Evolutionary conservation across 1,140 invertebrate species (phyloP), one percentile per base, ranked within the genome.

Genomic region (Drosophila seguyi): DNA sequence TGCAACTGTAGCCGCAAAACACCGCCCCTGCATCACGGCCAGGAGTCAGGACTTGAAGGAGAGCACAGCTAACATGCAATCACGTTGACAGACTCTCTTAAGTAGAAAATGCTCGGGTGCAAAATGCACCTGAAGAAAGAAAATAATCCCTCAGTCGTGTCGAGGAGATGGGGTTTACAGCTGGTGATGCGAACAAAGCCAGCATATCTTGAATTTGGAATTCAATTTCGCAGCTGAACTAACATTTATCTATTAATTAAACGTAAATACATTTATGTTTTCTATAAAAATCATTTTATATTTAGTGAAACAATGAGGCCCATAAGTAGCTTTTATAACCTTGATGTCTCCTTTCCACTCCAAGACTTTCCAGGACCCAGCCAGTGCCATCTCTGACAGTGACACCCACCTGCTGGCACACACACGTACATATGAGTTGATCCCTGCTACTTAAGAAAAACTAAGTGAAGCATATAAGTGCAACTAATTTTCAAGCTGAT

Each of bases 391-490:
- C 39, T 50, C 60, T 48, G 39, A 69, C n/a, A 34, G 16, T 34
- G 53, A 47, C 47, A 72, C 56, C 71, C 66, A 83, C 62, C 67
- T 53, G 52, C 60, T 74, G n/a, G 36, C 57, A 67, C 22, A 74
- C 61, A 58, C 31, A 67, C 57, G 59, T 29, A 44, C 42, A 66
- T 65, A 67, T 63, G 71, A 79, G 80, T 82, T 88, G 84, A 88
- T 88, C 84, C 84, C 62, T 81, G 84, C 84, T 88, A 81, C 84
- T 88, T 88, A 88, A 88, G 84, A 88, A 88, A 83, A 88, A 88
- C 85, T 88, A 88, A 88, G 84, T 88, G 84, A 88, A 88, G 84
- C 84, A 88, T 81, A 88, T 83, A 88, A 88, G 84, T 88, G 80
- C 80, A 88, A 90, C 84, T 88, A 88, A 88, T 88, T 88, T 88